A percentile compares a stretch with the other conserved stretches of the same genome.
Conservation (phyloP, 2,113 vertebrate species). For the Empidonax alnorum region DNA sequence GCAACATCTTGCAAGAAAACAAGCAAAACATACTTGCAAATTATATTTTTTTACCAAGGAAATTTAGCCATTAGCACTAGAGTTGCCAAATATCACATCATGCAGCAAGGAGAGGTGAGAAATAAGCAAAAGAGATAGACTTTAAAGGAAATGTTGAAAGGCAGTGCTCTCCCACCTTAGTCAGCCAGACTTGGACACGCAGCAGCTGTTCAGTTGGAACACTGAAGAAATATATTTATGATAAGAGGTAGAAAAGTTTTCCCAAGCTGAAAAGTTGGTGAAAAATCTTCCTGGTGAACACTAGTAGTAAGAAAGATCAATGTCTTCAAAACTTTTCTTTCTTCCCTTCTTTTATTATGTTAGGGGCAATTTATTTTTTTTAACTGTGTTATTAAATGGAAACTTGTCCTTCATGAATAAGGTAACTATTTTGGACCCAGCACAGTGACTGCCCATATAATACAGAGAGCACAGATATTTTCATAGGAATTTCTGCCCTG, state of each 20-base stretch:
- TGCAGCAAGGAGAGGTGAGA: background rate
- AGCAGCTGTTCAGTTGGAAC: background rate
- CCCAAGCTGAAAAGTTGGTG: background rate
- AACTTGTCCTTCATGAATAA: too few relatives aligned
- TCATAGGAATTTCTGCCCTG: too few relatives aligned
- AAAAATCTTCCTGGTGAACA: background rate
- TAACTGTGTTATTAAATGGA: too few relatives aligned
- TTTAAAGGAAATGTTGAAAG: background rate
- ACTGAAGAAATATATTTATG: background rate
- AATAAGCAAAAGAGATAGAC: background rate
- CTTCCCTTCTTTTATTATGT: background rate
- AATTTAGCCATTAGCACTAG: background rate
- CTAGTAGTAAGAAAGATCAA: background rate
- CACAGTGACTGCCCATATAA: too few relatives aligned
- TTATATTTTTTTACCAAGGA: background rate
- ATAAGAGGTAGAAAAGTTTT: background rate
- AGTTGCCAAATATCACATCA: background rate
- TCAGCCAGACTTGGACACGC: background rate
- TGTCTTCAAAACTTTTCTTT: background rate
- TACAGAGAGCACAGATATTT: too few relatives aligned
- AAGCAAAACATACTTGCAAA: background rate
- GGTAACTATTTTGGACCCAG: too few relatives aligned
- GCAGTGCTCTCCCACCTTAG: background rate
- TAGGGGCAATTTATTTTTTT: background rate
- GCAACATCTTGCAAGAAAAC: background rate